A percentile compares a stretch with the other conserved stretches of the same genome.
phyloP scores from a whole-genome alignment of 2,888 invertebrate species.

The Leistus spinibarbis region DNA sequence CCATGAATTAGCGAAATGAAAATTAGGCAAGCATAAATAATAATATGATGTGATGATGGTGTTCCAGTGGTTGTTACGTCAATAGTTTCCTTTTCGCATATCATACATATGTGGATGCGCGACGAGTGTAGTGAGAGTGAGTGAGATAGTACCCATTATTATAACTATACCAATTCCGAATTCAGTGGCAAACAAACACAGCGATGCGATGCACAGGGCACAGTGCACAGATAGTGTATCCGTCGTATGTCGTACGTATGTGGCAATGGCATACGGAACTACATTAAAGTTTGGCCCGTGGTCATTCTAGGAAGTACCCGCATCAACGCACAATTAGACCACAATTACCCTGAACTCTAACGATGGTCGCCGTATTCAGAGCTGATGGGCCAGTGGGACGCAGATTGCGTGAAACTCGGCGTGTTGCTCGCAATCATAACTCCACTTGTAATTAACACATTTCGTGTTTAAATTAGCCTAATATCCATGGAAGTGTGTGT shows the following conservation, averaged over 20 bases:
- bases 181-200: not conserved
- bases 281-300: conserved; percentile 7
- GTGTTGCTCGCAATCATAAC: not conserved
- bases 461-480: conserved; percentile 4
- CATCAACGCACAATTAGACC: conserved; percentile 13
- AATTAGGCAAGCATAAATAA: no score
- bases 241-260: no score
- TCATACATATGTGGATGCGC: not conserved
- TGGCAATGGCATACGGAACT: not conserved
- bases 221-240: not conserved
- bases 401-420: conserved; percentile 3
- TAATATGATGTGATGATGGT: no score
- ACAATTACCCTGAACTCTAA: conserved; percentile 1
- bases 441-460: conserved; percentile 2
- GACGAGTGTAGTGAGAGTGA: not conserved
- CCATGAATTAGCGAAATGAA: no score
- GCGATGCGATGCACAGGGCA: no score
- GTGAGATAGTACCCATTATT: not conserved
- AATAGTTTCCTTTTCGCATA: not conserved
- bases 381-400: not conserved
- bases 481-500: not conserved
- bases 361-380: not conserved
- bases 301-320: conserved; percentile 9
- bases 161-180: not conserved
- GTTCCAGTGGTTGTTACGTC: not conserved